Conservation (phyloP, 2,797 vertebrate species). For the Rhinella marina region DNA sequence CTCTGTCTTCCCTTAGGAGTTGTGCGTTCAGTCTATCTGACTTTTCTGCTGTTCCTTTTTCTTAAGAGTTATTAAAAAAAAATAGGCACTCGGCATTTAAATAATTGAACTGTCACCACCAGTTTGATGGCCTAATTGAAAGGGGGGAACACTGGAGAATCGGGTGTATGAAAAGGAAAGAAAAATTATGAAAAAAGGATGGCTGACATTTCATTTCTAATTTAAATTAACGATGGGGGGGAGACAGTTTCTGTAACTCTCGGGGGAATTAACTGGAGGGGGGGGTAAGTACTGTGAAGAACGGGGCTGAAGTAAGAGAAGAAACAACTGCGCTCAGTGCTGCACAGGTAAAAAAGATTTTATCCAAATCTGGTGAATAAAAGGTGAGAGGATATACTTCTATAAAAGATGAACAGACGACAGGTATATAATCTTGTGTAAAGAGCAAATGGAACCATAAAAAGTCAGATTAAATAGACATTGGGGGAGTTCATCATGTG, state of each 20-base stretch:
- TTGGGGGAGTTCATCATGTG: too few relatives aligned
- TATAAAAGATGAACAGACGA: slow-evolving; percentile 17
- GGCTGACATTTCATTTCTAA: slow-evolving; percentile 43
- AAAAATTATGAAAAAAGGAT: slow-evolving; percentile 28
- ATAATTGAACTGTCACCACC: slow-evolving; percentile 57
- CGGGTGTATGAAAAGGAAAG: slow-evolving; percentile 41
- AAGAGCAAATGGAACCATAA: slow-evolving; percentile 20
- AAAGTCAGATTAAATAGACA: neutral
- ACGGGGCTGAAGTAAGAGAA: neutral
- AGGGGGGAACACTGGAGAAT: slow-evolving; percentile 36
- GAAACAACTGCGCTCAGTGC: slow-evolving; percentile 12
- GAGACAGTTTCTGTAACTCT: neutral
- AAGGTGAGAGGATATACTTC: neutral
- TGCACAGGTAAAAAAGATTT: neutral
- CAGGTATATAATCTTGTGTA: neutral
- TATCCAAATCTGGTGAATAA: slow-evolving; percentile 1
- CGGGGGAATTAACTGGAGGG: slow-evolving; percentile 3
- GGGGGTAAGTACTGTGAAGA: neutral
- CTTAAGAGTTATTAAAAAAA: slow-evolving; percentile 40
- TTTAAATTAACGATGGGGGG: slow-evolving; percentile 44
- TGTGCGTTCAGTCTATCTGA: neutral
- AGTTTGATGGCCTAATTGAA: slow-evolving; percentile 57
- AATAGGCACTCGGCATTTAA: slow-evolving; percentile 54
- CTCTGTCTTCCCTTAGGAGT: slow-evolving; percentile 17
- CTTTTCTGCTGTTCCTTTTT: neutral